Conservation (phyloP, 2,888 invertebrate species). For the Drepanosiphum platanoidis region DNA sequence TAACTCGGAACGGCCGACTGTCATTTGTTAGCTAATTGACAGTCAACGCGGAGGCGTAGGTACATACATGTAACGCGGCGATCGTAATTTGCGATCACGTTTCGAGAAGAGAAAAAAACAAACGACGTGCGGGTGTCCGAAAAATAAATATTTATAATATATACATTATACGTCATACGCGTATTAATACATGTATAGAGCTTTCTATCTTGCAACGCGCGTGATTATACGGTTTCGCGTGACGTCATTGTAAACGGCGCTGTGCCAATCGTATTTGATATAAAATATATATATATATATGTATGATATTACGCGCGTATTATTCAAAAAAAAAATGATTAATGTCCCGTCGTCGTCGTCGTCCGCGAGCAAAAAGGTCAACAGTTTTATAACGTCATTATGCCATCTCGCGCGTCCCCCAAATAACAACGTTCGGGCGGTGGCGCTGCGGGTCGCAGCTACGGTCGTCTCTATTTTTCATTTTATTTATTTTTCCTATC, state of each 20-base stretch:
- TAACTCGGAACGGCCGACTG: background rate
- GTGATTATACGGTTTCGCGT: conserved; percentile 37
- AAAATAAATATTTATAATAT: background rate
- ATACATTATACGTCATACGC: background rate
- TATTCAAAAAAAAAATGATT: conserved; percentile 52
- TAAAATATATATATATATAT: conserved; percentile 5
- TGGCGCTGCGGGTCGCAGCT: too few relatives aligned
- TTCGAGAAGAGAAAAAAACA: conserved; percentile 10
- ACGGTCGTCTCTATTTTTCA: background rate
- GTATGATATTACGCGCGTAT: conserved; percentile 15
- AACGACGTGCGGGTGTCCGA: conserved; percentile 13
- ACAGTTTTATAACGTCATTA: conserved; percentile 21
- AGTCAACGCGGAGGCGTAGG: background rate
- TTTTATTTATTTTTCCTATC: background rate
- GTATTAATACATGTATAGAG: background rate
- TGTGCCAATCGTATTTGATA: conserved; percentile 22
- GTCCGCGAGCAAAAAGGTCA: conserved; percentile 48
- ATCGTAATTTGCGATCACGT: conserved; percentile 11
- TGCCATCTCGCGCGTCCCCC: background rate
- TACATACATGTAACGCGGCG: background rate
- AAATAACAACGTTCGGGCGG: too few relatives aligned
- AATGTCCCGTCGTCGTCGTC: background rate
- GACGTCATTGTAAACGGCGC: conserved; percentile 41
- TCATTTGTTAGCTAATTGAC: conserved; percentile 10
- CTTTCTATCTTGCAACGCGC: conserved; percentile 24